These are phyloP conservation scores for Otolemur garnettii DNA, from an alignment of 2,113 vertebrate species.

Conservation along the genomic window DNA sequence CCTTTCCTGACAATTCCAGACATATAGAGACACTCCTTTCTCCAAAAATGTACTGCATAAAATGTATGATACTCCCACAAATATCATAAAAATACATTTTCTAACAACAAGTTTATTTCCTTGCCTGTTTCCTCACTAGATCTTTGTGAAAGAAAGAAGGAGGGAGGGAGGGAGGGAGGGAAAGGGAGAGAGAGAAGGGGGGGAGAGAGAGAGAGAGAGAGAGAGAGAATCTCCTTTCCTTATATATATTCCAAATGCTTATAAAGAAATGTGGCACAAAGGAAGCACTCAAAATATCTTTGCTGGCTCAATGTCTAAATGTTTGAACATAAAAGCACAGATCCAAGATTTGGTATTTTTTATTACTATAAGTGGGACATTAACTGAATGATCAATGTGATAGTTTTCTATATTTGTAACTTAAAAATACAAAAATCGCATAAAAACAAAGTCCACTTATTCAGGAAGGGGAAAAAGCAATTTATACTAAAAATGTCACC, in stretches of 20 bases:
- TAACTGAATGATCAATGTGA: not conserved
- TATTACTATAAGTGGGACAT: not conserved
- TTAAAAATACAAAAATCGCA: constrained; percentile 57
- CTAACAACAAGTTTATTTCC: not conserved
- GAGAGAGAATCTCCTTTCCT: not conserved
- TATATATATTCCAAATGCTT: not conserved
- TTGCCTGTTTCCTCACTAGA: not conserved
- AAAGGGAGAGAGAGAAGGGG: not conserved
- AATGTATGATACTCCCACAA: not conserved
- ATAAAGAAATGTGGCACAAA: not conserved
- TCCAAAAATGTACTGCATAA: not conserved
- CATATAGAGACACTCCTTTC: not conserved
- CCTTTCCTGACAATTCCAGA: not conserved
- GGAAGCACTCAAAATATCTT: not conserved
- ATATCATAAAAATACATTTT: not conserved
- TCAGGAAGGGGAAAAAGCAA: not conserved
- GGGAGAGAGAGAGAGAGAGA: too few relatives aligned
- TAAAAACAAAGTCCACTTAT: constrained; percentile 50
- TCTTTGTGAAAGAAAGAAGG: not conserved
- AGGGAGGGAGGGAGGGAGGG: too few relatives aligned
- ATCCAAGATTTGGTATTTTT: constrained; percentile 16
- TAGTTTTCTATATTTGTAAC: constrained; percentile 31
- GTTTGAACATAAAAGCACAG: constrained; percentile 29
- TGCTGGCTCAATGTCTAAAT: not conserved
- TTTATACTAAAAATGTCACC: constrained; percentile 52